Conservation (phyloP, 53 echinoderm and acorn worm species). For the Stichopus horrens region DNA sequence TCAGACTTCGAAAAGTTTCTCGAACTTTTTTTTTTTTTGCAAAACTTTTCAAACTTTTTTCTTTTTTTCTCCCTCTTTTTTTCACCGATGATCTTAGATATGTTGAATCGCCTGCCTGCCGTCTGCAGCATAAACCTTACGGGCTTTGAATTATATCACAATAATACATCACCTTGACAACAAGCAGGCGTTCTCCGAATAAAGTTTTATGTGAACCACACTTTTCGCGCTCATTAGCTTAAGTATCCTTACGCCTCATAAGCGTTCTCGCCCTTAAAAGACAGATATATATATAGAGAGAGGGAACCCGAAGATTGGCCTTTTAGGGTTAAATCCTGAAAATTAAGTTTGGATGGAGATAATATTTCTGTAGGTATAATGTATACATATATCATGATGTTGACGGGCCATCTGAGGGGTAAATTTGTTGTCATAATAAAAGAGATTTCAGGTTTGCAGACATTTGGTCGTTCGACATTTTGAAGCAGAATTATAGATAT, state of each 20-base stretch:
- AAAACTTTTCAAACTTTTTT: conserved; percentile 2
- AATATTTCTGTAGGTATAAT: conserved; percentile 19
- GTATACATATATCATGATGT: neutral
- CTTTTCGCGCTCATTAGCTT: conserved; percentile 44
- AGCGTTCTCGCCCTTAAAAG: neutral
- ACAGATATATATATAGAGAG: neutral
- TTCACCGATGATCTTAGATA: neutral
- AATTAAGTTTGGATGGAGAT: conserved; percentile 36
- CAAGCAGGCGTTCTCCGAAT: conserved; percentile 21
- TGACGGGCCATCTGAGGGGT: neutral
- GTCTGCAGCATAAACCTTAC: neutral
- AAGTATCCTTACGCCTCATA: conserved; percentile 29
- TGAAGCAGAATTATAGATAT: neutral
- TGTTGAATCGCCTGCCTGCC: conserved; percentile 2
- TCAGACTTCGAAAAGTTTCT: conserved; percentile 1
- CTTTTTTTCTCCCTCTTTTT: neutral
- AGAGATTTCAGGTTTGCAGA: neutral
- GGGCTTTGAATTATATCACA: neutral
- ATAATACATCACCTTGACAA: conserved; percentile 31
- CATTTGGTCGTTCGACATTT: neutral
- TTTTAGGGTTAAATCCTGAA: conserved; percentile 8
- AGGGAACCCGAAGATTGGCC: neutral
- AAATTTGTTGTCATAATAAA: neutral
- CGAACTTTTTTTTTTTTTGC: neutral
- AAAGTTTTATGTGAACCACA: conserved; percentile 40